These are phyloP conservation scores for Hydrolagus affinis DNA, from an alignment of 2,113 vertebrate genomes.

Conservation along the genomic window DNA sequence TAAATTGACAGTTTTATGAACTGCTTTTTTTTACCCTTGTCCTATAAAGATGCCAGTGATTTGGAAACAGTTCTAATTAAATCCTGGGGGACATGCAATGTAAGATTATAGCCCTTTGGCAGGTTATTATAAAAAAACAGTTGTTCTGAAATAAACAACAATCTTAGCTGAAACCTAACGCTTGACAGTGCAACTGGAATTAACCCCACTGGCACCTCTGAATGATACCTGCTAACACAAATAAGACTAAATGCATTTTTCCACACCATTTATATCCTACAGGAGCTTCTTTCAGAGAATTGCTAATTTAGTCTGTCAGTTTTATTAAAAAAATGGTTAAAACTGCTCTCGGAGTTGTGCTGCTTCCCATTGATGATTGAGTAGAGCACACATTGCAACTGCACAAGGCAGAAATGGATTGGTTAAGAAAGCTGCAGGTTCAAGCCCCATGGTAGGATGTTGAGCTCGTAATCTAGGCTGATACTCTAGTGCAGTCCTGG, in stretches of 20 bases:
- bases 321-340: conserved; percentile 22
- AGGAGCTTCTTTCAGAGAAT: conserved; percentile 34
- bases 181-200: conserved; percentile 57
- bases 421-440: too few relatives aligned
- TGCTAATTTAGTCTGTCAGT: conserved; percentile 37
- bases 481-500: too few relatives aligned
- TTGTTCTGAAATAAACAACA: conserved; percentile 70
- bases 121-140: conserved; percentile 76
- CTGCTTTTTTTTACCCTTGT: conserved; percentile 74
- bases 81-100: conserved; percentile 56
- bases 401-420: background rate
- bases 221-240: conserved; percentile 32
- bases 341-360: conserved; percentile 24
- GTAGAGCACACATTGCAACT: background rate
- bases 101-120: conserved; percentile 68
- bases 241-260: conserved; percentile 14
- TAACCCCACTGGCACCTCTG: conserved; percentile 50
- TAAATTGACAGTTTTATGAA: conserved; percentile 80
- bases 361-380: background rate
- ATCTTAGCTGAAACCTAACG: conserved; percentile 54
- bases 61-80: conserved; percentile 71
- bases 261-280: background rate
- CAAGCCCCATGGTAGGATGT: too few relatives aligned
- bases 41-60: conserved; percentile 71
- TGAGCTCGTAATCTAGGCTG: too few relatives aligned